Evolutionary conservation across 2,797 vertebrate species (phyloP).

Genomic region (Rhinogobio ventralis): DNA sequence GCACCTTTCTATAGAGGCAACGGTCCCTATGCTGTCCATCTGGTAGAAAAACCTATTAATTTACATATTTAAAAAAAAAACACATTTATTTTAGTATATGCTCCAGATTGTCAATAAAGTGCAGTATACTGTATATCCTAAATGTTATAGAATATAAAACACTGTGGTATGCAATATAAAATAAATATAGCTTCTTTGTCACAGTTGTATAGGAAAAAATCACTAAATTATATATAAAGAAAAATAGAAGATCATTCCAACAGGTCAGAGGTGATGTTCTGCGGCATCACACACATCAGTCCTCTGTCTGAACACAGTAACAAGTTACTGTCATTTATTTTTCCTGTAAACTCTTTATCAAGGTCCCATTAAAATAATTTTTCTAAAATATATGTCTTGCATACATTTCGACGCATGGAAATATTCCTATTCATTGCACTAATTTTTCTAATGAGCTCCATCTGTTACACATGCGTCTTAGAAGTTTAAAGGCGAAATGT

Average conservation of each 20-base stretch:
- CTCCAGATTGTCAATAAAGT: neutral
- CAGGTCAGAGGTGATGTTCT: neutral
- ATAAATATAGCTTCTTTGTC: neutral
- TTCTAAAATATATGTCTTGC: neutral
- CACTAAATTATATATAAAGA: neutral
- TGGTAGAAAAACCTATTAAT: neutral
- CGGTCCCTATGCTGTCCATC: neutral
- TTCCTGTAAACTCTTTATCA: neutral
- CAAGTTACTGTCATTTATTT: neutral
- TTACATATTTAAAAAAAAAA: neutral
- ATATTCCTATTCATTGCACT: neutral
- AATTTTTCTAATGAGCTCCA: neutral
- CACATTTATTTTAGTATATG: neutral
- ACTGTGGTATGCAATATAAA: neutral
- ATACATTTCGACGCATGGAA: neutral
- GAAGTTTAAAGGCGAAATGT: neutral
- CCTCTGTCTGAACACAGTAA: neutral
- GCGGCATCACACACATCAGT: neutral
- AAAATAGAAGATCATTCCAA: neutral
- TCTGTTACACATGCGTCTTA: neutral
- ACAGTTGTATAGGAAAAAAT: neutral
- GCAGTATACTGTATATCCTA: neutral
- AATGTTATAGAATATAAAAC: neutral
- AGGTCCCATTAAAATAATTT: neutral
- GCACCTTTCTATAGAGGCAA: neutral